Base-by-base conservation (phyloP, 2,888 invertebrate genomes). In the Melieria omissa region DNA sequence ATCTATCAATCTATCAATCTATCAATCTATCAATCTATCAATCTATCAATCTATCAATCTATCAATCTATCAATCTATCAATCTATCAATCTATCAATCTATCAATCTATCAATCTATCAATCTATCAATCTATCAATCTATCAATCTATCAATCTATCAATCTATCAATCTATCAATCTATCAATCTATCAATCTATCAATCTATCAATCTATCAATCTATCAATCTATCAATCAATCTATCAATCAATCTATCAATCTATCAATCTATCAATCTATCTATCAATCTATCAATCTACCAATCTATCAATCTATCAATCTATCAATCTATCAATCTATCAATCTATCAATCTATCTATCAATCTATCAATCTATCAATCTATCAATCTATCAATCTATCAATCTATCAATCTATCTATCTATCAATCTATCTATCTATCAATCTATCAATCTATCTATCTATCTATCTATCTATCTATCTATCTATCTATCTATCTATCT, bases 251-350 rank as follows among this genome's bases (percentile, higher is more conserved):
- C 63, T 63, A 63, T 63, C 63, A 63, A 47, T 47, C 49, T 16
- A 63, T 63, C 63, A 46, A 63, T 63, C 63, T 46, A 63, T 63
- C 63, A 12, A 63, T 63, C 63, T 47, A 63, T 47, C 49, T 46
- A 63, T 63, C 63, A n/a, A 63, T 63, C 63, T 47, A 63, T 63
- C 63, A n/a, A n/a, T n/a, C n/a, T n/a, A n/a, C n/a, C n/a, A n/a
- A n/a, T n/a, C n/a, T n/a, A n/a, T n/a, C n/a, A 16, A 63, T 47
- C 63, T 16, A 63, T 63, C 63, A n/a, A 47, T 63, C 63, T n/a
- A 63, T 63, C 63, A n/a, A 63, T 63, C 49, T 16, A 47, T 63
- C 46, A 12, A 45, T 63, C 46, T 14, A 63, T 63, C 63, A n/a
- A 63, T 63, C 63, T n/a, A 63, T 63, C 46, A n/a, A 47, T 63